Percentiles rank a stretch among this genome's conserved stretches.
Evolutionary conservation across 2,888 invertebrate species (phyloP).

Genomic region (Perizoma affinitatum): DNA sequence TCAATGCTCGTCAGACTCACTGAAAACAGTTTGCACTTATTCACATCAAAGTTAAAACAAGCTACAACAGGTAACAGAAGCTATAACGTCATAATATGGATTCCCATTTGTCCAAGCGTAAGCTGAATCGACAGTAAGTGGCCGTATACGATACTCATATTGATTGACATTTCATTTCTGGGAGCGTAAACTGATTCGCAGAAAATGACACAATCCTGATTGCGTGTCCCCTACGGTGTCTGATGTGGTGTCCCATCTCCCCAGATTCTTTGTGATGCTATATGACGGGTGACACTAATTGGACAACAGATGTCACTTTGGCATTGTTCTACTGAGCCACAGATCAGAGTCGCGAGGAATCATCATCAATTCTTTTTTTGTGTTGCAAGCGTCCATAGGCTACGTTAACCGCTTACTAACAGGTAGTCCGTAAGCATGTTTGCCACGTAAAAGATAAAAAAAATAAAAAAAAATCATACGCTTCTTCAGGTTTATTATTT

Average conservation of each 20-base stretch:
- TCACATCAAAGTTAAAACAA: too few species aligned
- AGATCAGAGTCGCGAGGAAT: not conserved
- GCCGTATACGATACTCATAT: conserved; percentile 42
- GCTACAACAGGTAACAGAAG: too few species aligned
- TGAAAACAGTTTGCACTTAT: too few species aligned
- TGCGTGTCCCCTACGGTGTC: conserved; percentile 1
- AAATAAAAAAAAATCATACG: too few species aligned
- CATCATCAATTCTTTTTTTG: too few species aligned
- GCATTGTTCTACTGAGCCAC: not conserved
- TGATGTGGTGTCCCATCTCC: not conserved
- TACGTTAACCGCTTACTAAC: too few species aligned
- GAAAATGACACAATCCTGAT: conserved; percentile 10
- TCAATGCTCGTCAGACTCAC: too few species aligned
- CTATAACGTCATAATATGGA: too few species aligned
- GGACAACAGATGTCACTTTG: conserved; percentile 4
- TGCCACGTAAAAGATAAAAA: too few species aligned
- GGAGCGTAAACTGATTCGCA: conserved; percentile 31
- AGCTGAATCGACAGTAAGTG: conserved; percentile 46
- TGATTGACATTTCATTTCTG: conserved; percentile 47
- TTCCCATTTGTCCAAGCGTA: conserved; percentile 22
- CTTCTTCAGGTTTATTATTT: too few species aligned
- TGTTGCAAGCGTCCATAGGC: too few species aligned
- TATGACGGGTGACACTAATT: conserved; percentile 20
- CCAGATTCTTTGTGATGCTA: conserved; percentile 11
- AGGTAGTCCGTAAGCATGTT: too few species aligned